Base-by-base conservation (phyloP, 2,888 invertebrate species). In the Drosophila eohydei region DNA sequence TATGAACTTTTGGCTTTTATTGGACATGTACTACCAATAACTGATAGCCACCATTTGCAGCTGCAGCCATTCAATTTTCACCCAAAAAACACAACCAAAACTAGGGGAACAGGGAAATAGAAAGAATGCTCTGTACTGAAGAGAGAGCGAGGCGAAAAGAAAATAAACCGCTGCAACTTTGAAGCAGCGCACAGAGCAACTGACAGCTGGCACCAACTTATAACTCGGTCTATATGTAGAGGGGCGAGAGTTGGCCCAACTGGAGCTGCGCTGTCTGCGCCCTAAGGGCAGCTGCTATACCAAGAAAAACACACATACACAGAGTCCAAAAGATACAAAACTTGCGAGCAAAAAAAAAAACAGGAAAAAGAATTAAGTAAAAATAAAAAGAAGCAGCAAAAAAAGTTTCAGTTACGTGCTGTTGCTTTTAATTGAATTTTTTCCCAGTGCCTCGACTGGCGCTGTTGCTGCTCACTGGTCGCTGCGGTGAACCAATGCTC, bases 351-450 rank as follows among this genome's bases (percentile, higher is more conserved):
- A 14, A 36, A 50, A 54, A 43, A 55, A 54, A 55, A 54, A 52
- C 58, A 43, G 46, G 61, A 62, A 54, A 52, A 61, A 43, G 46
- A 64, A 62, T 54, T 73, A 60, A 44, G 36, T 21, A 56, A 64
- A 65, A 63, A 67, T 60, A 60, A 59, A 68, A 58, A 59, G 14
- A 59, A 57, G 30, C 26, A 51, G 51, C 21, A 43, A 63, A 70
- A 83, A 87, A 87, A 87, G 90, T 90, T 90, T 90, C 87, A 89
- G 83, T 89, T 88, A 90, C 90, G 89, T 90, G 89, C 87, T 87
- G 90, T 90, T 89, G 90, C 90, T 83, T 90, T 90, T 89, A 90
- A 90, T 90, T 90, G 87, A 90, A 88, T 89, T 89, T 89, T 89
- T 84, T 77, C 57, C 79, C 79, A 79, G 70, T 69, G 66, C 75